These are phyloP conservation scores for Passer montanus DNA, from an alignment of 2,113 vertebrate species.

Conservation along the genomic window DNA sequence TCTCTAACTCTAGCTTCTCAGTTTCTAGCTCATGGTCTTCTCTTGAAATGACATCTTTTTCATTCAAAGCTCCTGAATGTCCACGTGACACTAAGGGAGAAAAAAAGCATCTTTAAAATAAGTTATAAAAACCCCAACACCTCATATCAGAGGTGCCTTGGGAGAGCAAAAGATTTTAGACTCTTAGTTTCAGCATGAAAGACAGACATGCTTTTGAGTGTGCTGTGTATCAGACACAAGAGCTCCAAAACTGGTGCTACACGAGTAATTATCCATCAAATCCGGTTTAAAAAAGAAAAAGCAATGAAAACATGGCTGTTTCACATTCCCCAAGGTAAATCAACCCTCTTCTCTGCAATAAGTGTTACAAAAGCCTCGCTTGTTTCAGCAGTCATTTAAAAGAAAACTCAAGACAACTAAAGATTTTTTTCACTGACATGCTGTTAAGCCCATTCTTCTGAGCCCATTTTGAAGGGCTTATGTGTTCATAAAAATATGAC, in stretches of 20 bases:
- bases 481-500: not conserved
- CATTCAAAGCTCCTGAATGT: slow-evolving; percentile 72
- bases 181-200: not conserved
- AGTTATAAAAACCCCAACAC: not conserved
- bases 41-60: slow-evolving; percentile 83
- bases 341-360: not conserved
- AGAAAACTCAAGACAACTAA: not conserved
- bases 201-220: not conserved
- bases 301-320: not conserved
- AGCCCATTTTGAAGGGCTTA: not conserved
- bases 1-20: slow-evolving; percentile 86
- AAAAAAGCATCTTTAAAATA: not conserved
- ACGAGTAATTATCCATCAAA: not conserved
- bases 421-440: not conserved
- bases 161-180: not conserved
- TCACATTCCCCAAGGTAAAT: not conserved
- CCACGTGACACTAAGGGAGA: slow-evolving; percentile 80
- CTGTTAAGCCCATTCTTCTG: not conserved
- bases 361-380: fast-evolving
- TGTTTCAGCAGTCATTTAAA: not conserved
- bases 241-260: not conserved
- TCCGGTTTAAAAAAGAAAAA: not conserved
- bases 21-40: slow-evolving; percentile 89
- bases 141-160: not conserved
- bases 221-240: not conserved